These are phyloP conservation scores for Mus spretus DNA, from an alignment of 2,797 vertebrate species.

Conservation along the genomic window DNA sequence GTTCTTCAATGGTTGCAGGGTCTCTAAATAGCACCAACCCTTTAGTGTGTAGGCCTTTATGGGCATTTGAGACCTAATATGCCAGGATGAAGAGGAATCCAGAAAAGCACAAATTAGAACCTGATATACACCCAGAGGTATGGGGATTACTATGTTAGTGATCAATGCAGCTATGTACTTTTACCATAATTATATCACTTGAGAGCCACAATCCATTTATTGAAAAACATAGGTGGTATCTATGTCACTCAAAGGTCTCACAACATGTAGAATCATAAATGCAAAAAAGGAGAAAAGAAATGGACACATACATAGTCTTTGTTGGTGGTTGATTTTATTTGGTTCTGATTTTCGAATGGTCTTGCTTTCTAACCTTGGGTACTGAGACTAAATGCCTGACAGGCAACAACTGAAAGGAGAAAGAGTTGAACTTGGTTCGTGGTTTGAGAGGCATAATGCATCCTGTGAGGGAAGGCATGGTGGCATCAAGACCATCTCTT, in stretches of 20 bases:
- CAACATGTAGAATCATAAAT: background rate
- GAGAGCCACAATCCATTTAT: background rate
- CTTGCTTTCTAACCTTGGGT: background rate
- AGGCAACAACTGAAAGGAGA: background rate
- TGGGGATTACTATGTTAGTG: background rate
- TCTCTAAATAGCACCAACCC: background rate
- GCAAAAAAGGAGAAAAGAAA: background rate
- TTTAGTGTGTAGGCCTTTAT: background rate
- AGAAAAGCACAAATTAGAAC: background rate
- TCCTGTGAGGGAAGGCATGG: background rate
- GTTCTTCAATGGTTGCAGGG: background rate
- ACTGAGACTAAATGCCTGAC: background rate
- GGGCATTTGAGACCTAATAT: background rate
- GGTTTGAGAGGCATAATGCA: background rate
- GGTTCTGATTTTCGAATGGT: background rate
- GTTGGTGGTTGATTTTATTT: background rate
- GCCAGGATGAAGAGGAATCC: background rate
- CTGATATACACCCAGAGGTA: background rate
- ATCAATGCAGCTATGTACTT: background rate
- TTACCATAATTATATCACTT: background rate
- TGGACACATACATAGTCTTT: background rate
- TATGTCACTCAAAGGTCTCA: background rate
- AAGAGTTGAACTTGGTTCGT: background rate
- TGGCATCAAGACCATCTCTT: background rate
- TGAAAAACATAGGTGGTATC: background rate